Conservation (phyloP, 2,113 vertebrate species). For the Columba livia region DNA sequence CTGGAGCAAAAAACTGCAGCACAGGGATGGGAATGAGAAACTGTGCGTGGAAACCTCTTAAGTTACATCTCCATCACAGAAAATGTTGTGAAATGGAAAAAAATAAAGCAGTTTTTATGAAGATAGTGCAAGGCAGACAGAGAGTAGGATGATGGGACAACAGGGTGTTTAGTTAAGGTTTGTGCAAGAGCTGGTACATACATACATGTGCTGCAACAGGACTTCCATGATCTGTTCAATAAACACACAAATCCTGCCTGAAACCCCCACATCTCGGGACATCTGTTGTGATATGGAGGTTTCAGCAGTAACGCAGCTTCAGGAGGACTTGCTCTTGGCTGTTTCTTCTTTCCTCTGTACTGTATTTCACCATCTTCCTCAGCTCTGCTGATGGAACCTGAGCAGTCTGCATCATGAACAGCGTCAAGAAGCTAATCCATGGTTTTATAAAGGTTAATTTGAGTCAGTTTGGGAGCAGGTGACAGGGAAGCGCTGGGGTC, state of each 20-base stretch:
- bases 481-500: neutral
- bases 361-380: neutral
- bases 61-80: neutral
- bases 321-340: neutral
- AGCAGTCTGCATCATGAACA: neutral
- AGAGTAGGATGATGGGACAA: neutral
- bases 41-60: neutral
- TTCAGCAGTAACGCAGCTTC: neutral
- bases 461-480: accelerated
- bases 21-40: neutral
- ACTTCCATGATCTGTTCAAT: accelerated
- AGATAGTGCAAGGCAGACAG: neutral
- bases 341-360: neutral
- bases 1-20: neutral
- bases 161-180: neutral
- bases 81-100: neutral
- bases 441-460: neutral
- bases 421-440: neutral
- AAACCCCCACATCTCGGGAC: neutral
- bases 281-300: accelerated
- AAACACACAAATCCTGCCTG: neutral
- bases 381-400: neutral
- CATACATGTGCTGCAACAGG: neutral
- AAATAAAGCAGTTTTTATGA: neutral
- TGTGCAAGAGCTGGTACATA: neutral